These are phyloP conservation scores for Eupithecia vulgata DNA, from an alignment of 2,888 invertebrate species.

Conservation along the genomic window DNA sequence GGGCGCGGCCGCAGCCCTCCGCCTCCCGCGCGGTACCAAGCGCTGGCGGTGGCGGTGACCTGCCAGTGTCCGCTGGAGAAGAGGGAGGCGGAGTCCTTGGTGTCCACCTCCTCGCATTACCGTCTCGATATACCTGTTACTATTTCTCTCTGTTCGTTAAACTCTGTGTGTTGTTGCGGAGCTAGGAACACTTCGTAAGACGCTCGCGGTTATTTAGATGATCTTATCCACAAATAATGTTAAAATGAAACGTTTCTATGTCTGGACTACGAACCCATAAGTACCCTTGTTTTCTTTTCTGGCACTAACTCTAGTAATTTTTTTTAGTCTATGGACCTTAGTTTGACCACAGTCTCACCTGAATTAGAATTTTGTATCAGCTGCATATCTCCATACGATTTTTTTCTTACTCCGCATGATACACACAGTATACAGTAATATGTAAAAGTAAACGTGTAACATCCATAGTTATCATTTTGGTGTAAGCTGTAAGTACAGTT, in stretches of 20 bases:
- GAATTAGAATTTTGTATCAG: too few species aligned
- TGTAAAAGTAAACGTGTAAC: background rate
- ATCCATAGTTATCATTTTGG: background rate
- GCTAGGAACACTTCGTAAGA: background rate
- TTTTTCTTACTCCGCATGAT: background rate
- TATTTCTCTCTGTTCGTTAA: background rate
- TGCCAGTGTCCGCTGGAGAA: background rate
- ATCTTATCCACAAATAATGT: background rate
- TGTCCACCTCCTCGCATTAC: background rate
- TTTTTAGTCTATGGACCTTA: too few species aligned
- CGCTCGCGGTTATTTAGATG: background rate
- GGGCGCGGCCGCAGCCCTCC: background rate
- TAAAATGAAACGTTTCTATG: background rate
- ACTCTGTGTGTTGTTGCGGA: background rate
- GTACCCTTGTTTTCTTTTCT: background rate
- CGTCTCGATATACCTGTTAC: slow-evolving; percentile 10
- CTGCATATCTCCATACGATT: background rate
- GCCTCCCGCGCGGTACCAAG: background rate
- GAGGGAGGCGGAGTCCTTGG: background rate
- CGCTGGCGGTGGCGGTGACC: background rate
- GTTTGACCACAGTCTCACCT: too few species aligned
- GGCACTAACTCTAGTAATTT: background rate
- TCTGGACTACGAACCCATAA: background rate
- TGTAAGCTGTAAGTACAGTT: background rate
- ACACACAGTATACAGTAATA: background rate